Percentiles rank a stretch among this genome's conserved stretches.
These are phyloP conservation scores for Lobophora halterata DNA, from an alignment of 2,888 invertebrate species.

Conservation along the genomic window DNA sequence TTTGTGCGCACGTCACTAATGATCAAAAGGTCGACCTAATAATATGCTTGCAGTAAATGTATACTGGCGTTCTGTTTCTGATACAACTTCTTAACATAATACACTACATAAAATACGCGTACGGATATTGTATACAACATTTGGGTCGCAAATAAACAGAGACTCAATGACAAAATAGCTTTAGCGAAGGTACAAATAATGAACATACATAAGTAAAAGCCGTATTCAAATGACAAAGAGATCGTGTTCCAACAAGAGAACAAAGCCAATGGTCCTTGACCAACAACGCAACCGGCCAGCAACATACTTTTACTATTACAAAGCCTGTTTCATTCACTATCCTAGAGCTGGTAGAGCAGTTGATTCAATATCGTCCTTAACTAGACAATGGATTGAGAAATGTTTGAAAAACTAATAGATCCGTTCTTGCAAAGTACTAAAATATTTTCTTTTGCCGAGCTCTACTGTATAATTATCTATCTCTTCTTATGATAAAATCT, in stretches of 20 bases:
- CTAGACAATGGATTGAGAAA: conserved; percentile 18
- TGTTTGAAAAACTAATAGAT: conserved; percentile 2
- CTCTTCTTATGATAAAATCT: no score
- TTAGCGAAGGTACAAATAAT: conserved; percentile 7
- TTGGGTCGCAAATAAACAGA: not conserved
- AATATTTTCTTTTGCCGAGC: no score
- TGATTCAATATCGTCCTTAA: conserved; percentile 31
- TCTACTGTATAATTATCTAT: no score
- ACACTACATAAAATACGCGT: not conserved
- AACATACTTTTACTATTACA: conserved; percentile 62
- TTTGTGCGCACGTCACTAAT: conserved; percentile 12
- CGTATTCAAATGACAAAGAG: conserved; percentile 36
- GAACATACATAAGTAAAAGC: conserved; percentile 16
- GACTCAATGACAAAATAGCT: conserved; percentile 1
- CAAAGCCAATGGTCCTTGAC: conserved; percentile 68
- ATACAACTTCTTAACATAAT: not conserved
- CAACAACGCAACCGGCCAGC: conserved; percentile 46
- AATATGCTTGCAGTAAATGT: conserved; percentile 13
- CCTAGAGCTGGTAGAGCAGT: conserved; percentile 24
- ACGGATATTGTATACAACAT: not conserved
- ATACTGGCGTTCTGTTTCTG: not conserved
- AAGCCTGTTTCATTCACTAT: conserved; percentile 41
- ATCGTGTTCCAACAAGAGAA: conserved; percentile 40
- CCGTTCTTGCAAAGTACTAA: not conserved
- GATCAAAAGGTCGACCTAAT: conserved; percentile 19